phyloP scores from a whole-genome alignment of 2,113 vertebrate genomes.

The Thymallus thymallus region DNA sequence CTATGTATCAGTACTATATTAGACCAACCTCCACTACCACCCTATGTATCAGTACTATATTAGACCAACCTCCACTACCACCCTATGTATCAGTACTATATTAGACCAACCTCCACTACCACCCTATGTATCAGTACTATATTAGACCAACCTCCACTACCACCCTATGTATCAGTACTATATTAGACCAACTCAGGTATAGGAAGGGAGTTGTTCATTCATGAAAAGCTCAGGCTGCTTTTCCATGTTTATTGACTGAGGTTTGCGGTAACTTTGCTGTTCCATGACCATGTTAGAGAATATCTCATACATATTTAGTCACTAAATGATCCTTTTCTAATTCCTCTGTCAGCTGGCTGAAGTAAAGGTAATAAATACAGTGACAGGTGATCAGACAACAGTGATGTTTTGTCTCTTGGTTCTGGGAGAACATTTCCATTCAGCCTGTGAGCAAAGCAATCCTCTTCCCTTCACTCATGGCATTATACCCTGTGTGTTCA shows the following conservation, averaged over 20 bases:
- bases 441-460: constrained; percentile 69
- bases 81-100: too few species aligned
- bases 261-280: constrained; percentile 32
- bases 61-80: too few species aligned
- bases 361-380: constrained; percentile 71
- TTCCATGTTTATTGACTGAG: constrained; percentile 53
- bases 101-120: too few species aligned
- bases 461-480: constrained; percentile 69
- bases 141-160: background rate
- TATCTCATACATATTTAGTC: constrained; percentile 59
- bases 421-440: constrained; percentile 71
- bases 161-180: too few species aligned
- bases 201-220: background rate
- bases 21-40: too few species aligned
- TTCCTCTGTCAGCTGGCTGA: constrained; percentile 69
- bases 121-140: background rate
- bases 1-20: too few species aligned
- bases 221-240: constrained; percentile 41
- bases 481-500: constrained; percentile 76
- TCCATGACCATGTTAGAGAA: constrained; percentile 39
- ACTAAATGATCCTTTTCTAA: constrained; percentile 62
- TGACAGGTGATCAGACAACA: constrained; percentile 55
- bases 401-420: constrained; percentile 52
- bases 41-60: too few species aligned
- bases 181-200: background rate